Percentiles rank a stretch among this genome's conserved stretches.
Evolutionary conservation across 2,888 invertebrate genomes (phyloP).

Genomic region (Drosophila sordidula): DNA sequence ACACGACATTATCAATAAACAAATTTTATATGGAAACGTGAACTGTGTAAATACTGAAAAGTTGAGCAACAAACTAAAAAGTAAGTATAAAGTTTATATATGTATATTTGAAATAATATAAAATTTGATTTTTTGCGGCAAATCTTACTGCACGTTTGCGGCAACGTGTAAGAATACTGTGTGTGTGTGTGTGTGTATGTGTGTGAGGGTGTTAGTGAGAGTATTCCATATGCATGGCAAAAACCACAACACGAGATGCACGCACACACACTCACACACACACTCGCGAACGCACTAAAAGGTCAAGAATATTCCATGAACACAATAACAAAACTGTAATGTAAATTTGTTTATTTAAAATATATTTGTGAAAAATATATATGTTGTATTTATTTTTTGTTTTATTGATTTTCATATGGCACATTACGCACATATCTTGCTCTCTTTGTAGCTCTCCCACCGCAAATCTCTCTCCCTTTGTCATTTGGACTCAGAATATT

Average conservation of each 20-base stretch:
- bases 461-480: constrained; percentile 55
- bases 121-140: neutral
- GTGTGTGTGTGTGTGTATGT: neutral
- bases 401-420: constrained; percentile 53
- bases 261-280: constrained; percentile 5
- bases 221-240: constrained; percentile 1
- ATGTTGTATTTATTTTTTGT: constrained; percentile 13
- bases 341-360: constrained; percentile 5
- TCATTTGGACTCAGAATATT: constrained; percentile 62
- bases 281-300: constrained; percentile 14
- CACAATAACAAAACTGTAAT: constrained; percentile 17
- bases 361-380: neutral
- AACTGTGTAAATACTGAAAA: constrained; percentile 7
- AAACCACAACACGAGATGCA: constrained; percentile 11
- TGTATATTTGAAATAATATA: neutral
- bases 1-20: neutral
- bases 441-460: constrained; percentile 22
- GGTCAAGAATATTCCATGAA: constrained; percentile 37
- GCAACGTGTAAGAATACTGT: neutral
- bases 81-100: too few species aligned
- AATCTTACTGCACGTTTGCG: neutral
- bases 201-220: neutral
- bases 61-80: neutral
- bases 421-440: constrained; percentile 19
- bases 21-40: constrained; percentile 4